Base-by-base conservation (phyloP, 2,113 vertebrate species). In the Seriola rivoliana region DNA sequence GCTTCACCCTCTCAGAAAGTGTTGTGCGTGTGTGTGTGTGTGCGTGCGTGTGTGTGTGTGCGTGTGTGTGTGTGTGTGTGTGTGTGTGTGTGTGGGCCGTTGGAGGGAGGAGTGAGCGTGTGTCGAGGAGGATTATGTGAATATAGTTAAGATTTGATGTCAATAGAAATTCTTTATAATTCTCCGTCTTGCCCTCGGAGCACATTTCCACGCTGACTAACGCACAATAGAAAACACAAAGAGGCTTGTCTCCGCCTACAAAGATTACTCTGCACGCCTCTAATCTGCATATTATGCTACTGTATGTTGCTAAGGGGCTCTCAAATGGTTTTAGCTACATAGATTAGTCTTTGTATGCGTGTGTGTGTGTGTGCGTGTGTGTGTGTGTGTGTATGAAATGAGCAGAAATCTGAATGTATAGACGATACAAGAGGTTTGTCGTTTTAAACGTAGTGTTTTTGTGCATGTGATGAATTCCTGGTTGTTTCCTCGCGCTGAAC, bases 81-180 rank as follows among this genome's bases (percentile, higher is more conserved):
- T 9, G 11, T 85, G 81, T 68, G 46, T 40, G 36, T 72, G 77
- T 87, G 85, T 19, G 23, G 4, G 54, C 84, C 84, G 84, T 81
- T 67, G 19, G 75, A 78, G 67, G 72, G 78, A 79, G 78, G 55
- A 59, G 68, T 65, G 67, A 46, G 63, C 82, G 84, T 76, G 69
- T 89, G 48, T 87, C 19, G 7, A 77, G 81, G 74, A 73, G 89
- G 90, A 92, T 93, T 89, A 92, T 91, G 88, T 78, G 85, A 92
- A 92, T 93, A 88, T 85, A 85, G 88, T 90, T 91, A 79, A 82
- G 85, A 88, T 92, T 92, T 92, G 83, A 89, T 91, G 87, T 88
- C 86, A 93, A 88, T 86, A 88, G 80, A 89, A 82, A 85, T 69
- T 84, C 85, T 69, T 88, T 80, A 72, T 93, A 89, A 91, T 81